Conservation (phyloP, 1,140 invertebrate species). For the Calephelis nemesis region DNA sequence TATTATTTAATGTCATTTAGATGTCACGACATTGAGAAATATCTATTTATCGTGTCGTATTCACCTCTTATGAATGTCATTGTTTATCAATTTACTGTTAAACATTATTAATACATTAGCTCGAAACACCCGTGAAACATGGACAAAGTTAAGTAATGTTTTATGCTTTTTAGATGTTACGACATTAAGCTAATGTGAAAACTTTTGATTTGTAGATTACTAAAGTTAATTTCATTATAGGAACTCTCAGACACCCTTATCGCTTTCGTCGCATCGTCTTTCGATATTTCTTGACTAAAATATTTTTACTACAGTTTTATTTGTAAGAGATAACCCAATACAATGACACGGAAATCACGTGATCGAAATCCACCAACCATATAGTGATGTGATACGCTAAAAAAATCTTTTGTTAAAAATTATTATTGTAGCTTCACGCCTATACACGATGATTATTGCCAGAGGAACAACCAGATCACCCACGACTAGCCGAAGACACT, state of each 20-base stretch:
- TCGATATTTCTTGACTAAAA: not conserved
- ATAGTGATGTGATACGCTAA: too few species aligned
- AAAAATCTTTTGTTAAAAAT: too few species aligned
- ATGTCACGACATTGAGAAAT: too few species aligned
- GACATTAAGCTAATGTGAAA: constrained; percentile 14
- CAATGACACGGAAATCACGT: too few species aligned
- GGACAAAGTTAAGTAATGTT: constrained; percentile 13
- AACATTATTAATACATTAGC: constrained; percentile 9
- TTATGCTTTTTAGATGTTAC: constrained; percentile 14
- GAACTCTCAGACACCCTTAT: not conserved
- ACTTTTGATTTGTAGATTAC: constrained; percentile 13
- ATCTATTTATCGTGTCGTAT: not conserved
- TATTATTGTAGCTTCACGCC: too few species aligned
- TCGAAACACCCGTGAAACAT: constrained; percentile 3
- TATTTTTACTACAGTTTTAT: not conserved
- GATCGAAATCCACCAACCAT: too few species aligned
- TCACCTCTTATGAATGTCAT: not conserved
- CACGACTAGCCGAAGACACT: too few species aligned
- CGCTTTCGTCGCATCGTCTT: not conserved
- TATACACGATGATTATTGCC: too few species aligned
- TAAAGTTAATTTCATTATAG: constrained; percentile 3
- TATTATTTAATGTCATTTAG: too few species aligned
- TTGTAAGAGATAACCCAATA: too few species aligned
- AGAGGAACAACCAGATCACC: too few species aligned
- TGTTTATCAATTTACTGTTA: constrained; percentile 7